phyloP scores from a whole-genome alignment of 2,113 vertebrate genomes.

The Corvus moneduloides region DNA sequence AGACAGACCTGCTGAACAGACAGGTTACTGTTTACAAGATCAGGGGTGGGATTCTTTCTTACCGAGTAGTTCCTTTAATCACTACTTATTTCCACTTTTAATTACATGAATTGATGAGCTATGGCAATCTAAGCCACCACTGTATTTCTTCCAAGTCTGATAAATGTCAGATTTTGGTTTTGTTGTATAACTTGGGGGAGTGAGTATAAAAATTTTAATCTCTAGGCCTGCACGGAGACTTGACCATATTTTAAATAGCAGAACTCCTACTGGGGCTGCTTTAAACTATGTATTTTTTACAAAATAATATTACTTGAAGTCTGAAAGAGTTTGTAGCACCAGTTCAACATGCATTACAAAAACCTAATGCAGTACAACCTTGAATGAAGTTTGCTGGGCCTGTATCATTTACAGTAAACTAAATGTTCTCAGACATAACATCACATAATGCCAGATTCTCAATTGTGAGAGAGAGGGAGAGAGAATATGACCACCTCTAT shows the following conservation, averaged over 20 bases:
- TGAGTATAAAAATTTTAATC: neutral
- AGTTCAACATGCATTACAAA: neutral
- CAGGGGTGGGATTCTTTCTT: neutral
- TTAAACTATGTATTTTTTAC: neutral
- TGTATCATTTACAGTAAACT: neutral
- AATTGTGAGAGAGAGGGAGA: neutral
- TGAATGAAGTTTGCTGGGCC: neutral
- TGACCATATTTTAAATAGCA: neutral
- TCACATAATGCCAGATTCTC: neutral
- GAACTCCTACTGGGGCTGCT: neutral
- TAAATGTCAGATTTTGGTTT: neutral
- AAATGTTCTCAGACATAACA: neutral
- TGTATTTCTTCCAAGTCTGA: neutral
- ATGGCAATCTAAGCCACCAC: neutral
- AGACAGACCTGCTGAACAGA: neutral
- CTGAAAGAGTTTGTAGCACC: neutral
- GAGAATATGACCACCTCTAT: neutral
- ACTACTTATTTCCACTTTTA: neutral
- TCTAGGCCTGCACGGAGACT: neutral
- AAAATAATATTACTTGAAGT: neutral
- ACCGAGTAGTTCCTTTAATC: neutral
- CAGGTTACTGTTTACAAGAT: neutral
- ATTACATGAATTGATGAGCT: neutral
- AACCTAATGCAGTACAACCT: neutral
- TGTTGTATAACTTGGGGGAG: neutral